Percentiles rank a stretch among this genome's conserved stretches.
phyloP scores from a whole-genome alignment of 2,797 vertebrate genomes.

The Danio jaintianensis region DNA sequence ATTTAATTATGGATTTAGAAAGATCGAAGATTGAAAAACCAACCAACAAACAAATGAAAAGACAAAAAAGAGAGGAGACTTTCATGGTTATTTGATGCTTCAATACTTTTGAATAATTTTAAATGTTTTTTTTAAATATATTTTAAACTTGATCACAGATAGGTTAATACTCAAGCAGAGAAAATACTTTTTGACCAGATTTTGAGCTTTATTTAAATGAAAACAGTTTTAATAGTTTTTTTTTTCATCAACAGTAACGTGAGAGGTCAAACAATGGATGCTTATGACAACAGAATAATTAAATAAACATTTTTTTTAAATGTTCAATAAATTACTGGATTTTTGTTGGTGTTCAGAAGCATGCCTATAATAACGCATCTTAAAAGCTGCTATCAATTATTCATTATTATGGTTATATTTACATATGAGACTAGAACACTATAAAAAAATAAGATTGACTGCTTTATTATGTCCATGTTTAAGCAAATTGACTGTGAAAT shows the following conservation, averaged over 20 bases:
- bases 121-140: background rate
- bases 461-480: background rate
- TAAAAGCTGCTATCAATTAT: background rate
- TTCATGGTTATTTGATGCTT: no score
- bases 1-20: background rate
- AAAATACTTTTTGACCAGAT: no score
- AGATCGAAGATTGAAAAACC: background rate
- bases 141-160: background rate
- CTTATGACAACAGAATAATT: rapidly evolving
- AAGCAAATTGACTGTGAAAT: conserved; percentile 6
- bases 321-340: background rate
- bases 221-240: background rate
- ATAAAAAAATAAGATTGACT: background rate
- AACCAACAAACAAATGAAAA: no score
- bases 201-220: background rate
- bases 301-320: background rate
- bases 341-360: background rate
- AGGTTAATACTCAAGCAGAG: no score
- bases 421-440: background rate
- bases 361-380: background rate
- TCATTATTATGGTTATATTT: background rate
- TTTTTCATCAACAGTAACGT: background rate
- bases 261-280: background rate
- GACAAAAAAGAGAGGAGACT: no score
- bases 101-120: no score